Evolutionary conservation across 2,797 vertebrate genomes (phyloP), one percentile per base, ranked within the genome.

Genomic region (Erithacus rubecula): DNA sequence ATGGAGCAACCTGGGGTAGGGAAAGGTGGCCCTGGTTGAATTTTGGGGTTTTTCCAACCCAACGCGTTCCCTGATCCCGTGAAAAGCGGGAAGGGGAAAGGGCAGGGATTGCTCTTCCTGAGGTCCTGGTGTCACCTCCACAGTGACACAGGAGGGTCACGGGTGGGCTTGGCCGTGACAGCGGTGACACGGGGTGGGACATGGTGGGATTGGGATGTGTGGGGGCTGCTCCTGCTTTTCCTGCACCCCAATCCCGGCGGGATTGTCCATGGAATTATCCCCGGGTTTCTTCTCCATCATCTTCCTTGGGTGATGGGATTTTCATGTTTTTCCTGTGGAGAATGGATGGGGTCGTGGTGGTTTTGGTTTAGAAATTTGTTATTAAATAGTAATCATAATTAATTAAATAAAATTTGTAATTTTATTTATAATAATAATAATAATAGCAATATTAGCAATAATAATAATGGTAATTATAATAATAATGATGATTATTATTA

Each of bases 41-140:
- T 0, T 14, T 7, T 5, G 32, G 11, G 47, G 47, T 59, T 10
- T 11, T 36, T 3, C 47, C 69, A 3, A 16, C 14, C 41, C 72
- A 15, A 12, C 7, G 4, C 9, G 0, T 49, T n/a, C 86, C 55
- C 0, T 4, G 55, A 43, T 68, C 22, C 55, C 0, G 0, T 1
- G 15, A 19, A 36, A 74, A 44, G 21, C 0, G 0, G 77, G 46
- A 41, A 47, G 55, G 23, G 68, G 20, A 30, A 6, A 34, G 80
- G 63, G n/a, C 11, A 1, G 55, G 11, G 7, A 22, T 51, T 51
- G 27, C 47, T 26, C 47, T 15, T 26, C 47, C 47, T 9, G 8
- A 49, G 47, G 47, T 27, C 9, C 15, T 26, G 9, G 49, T 27
- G 49, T 51, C 49, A 51, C 49, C 49, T 16, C 49, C 26, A 17